Evolutionary conservation across 2,113 vertebrate genomes (phyloP).

Genomic region (Dryoscopus gambensis): DNA sequence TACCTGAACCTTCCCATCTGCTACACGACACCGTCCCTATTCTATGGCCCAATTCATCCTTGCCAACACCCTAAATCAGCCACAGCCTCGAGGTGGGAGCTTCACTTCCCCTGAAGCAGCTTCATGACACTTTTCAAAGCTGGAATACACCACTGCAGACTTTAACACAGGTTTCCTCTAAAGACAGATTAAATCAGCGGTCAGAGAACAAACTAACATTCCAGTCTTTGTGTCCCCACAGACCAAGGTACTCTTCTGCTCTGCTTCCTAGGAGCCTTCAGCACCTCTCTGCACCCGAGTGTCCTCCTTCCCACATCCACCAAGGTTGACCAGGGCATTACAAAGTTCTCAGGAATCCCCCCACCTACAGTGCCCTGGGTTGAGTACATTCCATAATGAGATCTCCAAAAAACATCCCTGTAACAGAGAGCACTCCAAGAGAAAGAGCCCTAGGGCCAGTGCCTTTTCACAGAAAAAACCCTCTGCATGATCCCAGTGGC

Average conservation of each 20-base stretch:
- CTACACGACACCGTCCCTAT: fast-evolving
- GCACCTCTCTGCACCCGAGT: fast-evolving
- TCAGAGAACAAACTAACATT: not conserved
- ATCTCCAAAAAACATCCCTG: not conserved
- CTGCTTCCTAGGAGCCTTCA: not conserved
- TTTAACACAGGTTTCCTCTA: not conserved
- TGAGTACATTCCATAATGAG: not conserved
- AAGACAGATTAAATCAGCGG: not conserved
- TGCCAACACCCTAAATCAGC: not conserved
- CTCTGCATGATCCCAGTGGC: not conserved
- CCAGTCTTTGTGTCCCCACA: not conserved
- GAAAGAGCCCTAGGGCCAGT: not conserved
- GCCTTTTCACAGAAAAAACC: not conserved
- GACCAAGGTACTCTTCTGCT: not conserved
- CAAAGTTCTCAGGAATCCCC: not conserved
- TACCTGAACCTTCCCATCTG: not conserved
- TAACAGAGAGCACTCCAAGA: not conserved
- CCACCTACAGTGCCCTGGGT: not conserved
- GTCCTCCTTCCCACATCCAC: not conserved
- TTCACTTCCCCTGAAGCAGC: not conserved
- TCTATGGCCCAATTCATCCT: fast-evolving
- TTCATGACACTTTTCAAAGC: not conserved
- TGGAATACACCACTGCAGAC: not conserved
- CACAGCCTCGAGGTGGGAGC: not conserved
- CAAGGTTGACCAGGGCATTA: not conserved